Percentiles rank a stretch among this genome's conserved stretches.
These are phyloP conservation scores for Melanotaenia pygmaea DNA, from an alignment of 2,797 vertebrate genomes.

Conservation along the genomic window DNA sequence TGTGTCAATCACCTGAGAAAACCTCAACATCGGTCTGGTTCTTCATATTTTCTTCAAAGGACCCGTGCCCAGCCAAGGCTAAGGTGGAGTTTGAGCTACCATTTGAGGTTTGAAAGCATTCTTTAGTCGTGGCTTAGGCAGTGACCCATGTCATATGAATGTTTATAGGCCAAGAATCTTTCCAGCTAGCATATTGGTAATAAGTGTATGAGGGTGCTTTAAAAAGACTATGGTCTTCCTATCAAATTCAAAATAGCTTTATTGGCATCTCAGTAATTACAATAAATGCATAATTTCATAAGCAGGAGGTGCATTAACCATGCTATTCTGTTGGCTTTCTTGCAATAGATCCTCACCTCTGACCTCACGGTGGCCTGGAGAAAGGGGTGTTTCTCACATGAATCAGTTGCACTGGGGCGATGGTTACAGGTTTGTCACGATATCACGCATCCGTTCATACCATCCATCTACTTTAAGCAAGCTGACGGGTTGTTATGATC, in stretches of 20 bases:
- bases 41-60: background rate
- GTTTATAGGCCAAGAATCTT: background rate
- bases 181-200: background rate
- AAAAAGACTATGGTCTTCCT: conserved; percentile 1
- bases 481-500: background rate
- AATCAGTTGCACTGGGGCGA: conserved; percentile 1
- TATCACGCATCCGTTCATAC: background rate
- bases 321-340: background rate
- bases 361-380: conserved; percentile 21
- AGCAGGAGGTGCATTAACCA: background rate
- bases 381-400: background rate
- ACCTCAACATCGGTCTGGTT: background rate
- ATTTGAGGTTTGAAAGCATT: background rate
- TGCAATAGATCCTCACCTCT: conserved; percentile 30
- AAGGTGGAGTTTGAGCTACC: conserved; percentile 5
- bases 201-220: background rate
- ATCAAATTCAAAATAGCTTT: background rate
- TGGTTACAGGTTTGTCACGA: conserved; percentile 1
- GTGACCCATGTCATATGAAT: conserved; percentile 37
- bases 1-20: too few species aligned
- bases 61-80: background rate
- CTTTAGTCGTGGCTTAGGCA: conserved; percentile 19
- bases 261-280: background rate
- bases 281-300: background rate
- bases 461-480: background rate